phyloP scores from a whole-genome alignment of 1,140 invertebrate species.

The Listronotus oregonensis region DNA sequence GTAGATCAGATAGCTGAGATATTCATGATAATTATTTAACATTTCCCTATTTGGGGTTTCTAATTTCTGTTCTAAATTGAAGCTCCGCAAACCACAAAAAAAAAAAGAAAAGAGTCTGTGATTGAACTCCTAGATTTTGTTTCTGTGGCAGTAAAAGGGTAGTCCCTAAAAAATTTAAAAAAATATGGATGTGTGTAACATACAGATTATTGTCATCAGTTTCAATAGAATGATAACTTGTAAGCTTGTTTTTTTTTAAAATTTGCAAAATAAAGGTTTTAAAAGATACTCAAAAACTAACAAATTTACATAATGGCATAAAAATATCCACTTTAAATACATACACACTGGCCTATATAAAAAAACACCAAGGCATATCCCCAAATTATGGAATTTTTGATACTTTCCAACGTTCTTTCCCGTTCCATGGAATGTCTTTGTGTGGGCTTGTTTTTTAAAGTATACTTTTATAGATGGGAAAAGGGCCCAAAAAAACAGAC shows the following conservation, averaged over 20 bases:
- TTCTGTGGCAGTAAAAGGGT: constrained; percentile 72
- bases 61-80: constrained; percentile 72
- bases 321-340: constrained; percentile 71
- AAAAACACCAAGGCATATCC: constrained; percentile 66
- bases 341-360: constrained; percentile 56
- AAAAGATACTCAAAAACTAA: constrained; percentile 80
- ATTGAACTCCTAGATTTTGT: constrained; percentile 81
- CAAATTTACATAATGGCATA: constrained; percentile 74
- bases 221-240: too few relatives aligned
- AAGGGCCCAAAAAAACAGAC: constrained; percentile 81
- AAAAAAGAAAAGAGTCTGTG: constrained; percentile 85
- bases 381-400: constrained; percentile 66
- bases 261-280: too few relatives aligned
- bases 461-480: constrained; percentile 77
- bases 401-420: constrained; percentile 79
- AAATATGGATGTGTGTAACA: not conserved
- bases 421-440: constrained; percentile 80
- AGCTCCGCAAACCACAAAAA: constrained; percentile 74
- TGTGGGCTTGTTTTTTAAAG: constrained; percentile 77
- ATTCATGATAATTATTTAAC: constrained; percentile 63
- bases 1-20: constrained; percentile 80
- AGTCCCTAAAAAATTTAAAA: constrained; percentile 68
- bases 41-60: constrained; percentile 45
- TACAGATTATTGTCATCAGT: not conserved
- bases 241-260: too few relatives aligned